Conservation (phyloP, 2,888 invertebrate genomes). For the Alloplasta piceator region DNA sequence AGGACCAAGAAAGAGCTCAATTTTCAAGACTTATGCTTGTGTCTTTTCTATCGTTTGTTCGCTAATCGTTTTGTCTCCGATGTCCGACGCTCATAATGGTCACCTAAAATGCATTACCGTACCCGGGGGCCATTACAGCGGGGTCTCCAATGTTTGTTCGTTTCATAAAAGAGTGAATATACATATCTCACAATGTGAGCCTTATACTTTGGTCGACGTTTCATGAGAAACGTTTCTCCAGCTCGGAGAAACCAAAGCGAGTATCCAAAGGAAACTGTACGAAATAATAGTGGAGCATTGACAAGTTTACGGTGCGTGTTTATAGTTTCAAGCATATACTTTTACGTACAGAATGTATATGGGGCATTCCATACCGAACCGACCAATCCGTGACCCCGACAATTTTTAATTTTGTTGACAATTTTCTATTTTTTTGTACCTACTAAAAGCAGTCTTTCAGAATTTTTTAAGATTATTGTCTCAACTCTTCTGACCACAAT, state of each 20-base stretch:
- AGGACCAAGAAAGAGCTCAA: too few relatives aligned
- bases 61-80: constrained; percentile 29
- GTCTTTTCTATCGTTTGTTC: constrained; percentile 15
- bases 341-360: background rate
- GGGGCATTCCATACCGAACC: too few relatives aligned
- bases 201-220: constrained; percentile 8
- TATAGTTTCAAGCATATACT: constrained; percentile 31
- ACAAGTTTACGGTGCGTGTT: constrained; percentile 59
- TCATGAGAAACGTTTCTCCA: constrained; percentile 55
- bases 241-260: constrained; percentile 29
- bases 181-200: constrained; percentile 21
- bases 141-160: constrained; percentile 37
- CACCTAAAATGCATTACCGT: constrained; percentile 15
- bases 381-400: too few relatives aligned
- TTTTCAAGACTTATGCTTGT: too few relatives aligned
- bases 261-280: constrained; percentile 33
- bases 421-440: too few relatives aligned
- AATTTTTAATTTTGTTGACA: too few relatives aligned
- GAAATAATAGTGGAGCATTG: constrained; percentile 51
- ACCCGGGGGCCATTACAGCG: background rate
- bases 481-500: too few relatives aligned
- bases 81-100: constrained; percentile 26
- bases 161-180: constrained; percentile 46
- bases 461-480: too few relatives aligned
- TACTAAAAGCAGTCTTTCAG: too few relatives aligned